These are phyloP conservation scores for Pseudomyrmex dendroicus DNA, from an alignment of 1,140 invertebrate genomes.

Conservation along the genomic window DNA sequence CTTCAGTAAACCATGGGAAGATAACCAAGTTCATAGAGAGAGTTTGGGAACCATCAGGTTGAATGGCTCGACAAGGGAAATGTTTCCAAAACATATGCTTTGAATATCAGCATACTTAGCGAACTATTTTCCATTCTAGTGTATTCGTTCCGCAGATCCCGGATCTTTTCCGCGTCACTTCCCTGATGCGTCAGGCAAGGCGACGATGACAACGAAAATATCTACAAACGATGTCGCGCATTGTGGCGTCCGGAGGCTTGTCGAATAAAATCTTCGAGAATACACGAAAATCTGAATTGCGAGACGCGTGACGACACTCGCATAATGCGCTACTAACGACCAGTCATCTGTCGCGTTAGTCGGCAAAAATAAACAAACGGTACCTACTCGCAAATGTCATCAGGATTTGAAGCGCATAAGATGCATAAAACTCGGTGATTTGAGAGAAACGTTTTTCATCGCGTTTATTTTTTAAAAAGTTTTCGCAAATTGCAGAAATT, in stretches of 20 bases:
- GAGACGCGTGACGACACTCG: constrained; percentile 70
- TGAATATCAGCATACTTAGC: constrained; percentile 15
- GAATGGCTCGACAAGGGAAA: constrained; percentile 32
- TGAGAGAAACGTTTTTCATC: neutral
- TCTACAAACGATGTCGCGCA: constrained; percentile 67
- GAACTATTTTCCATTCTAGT: constrained; percentile 24
- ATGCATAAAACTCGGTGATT: constrained; percentile 17
- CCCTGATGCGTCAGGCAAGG: constrained; percentile 1
- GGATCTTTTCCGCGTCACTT: constrained; percentile 15
- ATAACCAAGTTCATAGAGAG: neutral
- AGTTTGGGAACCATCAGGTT: neutral
- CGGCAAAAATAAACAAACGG: constrained; percentile 56
- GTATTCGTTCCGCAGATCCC: constrained; percentile 48
- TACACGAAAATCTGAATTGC: constrained; percentile 61
- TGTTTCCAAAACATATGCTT: constrained; percentile 66
- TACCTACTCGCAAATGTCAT: constrained; percentile 11
- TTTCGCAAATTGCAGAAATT: no score
- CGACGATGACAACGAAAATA: constrained; percentile 60
- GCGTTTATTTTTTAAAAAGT: no score
- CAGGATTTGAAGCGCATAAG: neutral
- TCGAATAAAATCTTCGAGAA: constrained; percentile 17
- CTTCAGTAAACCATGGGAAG: constrained; percentile 4
- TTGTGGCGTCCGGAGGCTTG: constrained; percentile 60
- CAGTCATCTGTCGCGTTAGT: constrained; percentile 67
- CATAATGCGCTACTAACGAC: constrained; percentile 71